phyloP scores from a whole-genome alignment of 1,140 invertebrate genomes.

The Olivierus martensii region DNA sequence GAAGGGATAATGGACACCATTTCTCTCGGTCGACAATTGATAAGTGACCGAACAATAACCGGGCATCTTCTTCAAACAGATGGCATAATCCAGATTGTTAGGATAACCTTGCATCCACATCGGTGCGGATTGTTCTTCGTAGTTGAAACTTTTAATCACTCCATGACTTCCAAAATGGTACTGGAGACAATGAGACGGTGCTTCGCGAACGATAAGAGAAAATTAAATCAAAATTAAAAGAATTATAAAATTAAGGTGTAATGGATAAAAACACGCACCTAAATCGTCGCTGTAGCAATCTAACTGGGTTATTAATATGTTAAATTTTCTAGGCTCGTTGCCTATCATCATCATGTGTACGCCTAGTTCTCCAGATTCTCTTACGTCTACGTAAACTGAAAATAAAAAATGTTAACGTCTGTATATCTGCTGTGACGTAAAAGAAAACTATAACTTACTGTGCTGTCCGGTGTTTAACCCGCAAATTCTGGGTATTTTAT shows the following conservation, averaged over 20 bases:
- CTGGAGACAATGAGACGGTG: slow-evolving; percentile 63
- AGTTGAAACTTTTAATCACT: slow-evolving; percentile 54
- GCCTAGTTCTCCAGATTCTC: slow-evolving; percentile 20
- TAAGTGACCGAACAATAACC: slow-evolving; percentile 39
- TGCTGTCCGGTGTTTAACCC: slow-evolving; percentile 68
- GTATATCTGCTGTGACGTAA: neutral
- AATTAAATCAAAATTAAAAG: neutral
- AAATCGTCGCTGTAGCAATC: slow-evolving; percentile 45
- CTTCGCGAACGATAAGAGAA: slow-evolving; percentile 23
- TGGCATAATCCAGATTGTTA: slow-evolving; percentile 41
- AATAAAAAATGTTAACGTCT: too few relatives aligned
- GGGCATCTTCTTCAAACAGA: slow-evolving; percentile 24
- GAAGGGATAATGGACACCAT: slow-evolving; percentile 14
- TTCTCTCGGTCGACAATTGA: slow-evolving; percentile 12
- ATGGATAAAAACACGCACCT: slow-evolving; percentile 7
- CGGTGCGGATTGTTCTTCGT: slow-evolving; percentile 12
- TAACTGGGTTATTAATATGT: slow-evolving; percentile 57
- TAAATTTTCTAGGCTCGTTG: slow-evolving; percentile 53
- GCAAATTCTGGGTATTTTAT: slow-evolving; percentile 54
- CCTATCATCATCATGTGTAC: slow-evolving; percentile 41
- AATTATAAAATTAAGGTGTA: neutral
- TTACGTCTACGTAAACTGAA: slow-evolving; percentile 22
- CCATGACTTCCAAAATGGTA: slow-evolving; percentile 50
- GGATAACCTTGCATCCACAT: slow-evolving; percentile 19
- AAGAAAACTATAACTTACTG: slow-evolving; percentile 42